Percentiles rank a stretch among this genome's conserved stretches.
Conservation (phyloP, 2,797 vertebrate species). For the Rhadinocentrus ornatus region DNA sequence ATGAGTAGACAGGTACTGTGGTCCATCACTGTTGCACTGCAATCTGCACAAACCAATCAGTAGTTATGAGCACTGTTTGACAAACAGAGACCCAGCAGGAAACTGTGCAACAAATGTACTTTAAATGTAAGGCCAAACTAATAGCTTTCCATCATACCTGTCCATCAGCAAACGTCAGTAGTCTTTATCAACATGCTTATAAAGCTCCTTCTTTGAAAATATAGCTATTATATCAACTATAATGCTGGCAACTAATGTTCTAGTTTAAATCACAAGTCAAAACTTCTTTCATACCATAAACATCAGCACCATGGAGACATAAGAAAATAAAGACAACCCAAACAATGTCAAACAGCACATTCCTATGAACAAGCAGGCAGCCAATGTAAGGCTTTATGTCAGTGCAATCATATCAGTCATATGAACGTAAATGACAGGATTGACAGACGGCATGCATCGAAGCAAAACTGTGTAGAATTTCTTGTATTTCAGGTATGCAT, state of each 20-base stretch:
- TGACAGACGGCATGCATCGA: slow-evolving; percentile 49
- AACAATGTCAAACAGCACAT: slow-evolving; percentile 28
- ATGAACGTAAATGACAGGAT: slow-evolving; percentile 54
- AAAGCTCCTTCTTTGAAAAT: neutral
- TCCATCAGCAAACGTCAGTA: neutral
- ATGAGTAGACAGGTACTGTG: neutral
- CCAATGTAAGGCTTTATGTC: slow-evolving; percentile 40
- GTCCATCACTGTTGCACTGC: neutral
- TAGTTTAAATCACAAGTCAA: neutral
- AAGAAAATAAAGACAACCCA: neutral
- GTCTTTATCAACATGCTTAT: neutral
- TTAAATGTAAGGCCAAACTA: slow-evolving; percentile 1
- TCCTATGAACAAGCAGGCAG: slow-evolving; percentile 5
- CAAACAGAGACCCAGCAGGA: slow-evolving; percentile 20
- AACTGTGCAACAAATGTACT: slow-evolving; percentile 26
- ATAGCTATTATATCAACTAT: too few species aligned
- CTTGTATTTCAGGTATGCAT: slow-evolving; percentile 34
- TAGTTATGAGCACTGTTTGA: slow-evolving; percentile 26
- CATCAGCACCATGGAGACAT: slow-evolving; percentile 2
- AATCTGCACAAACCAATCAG: slow-evolving; percentile 40
- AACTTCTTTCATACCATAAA: slow-evolving; percentile 8
- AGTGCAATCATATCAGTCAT: slow-evolving; percentile 39
- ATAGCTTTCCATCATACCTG: slow-evolving; percentile 10
- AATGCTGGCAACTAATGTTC: neutral
- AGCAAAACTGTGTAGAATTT: slow-evolving; percentile 46